Conservation (phyloP, 2,797 vertebrate species). For the Gambelia wislizenii region DNA sequence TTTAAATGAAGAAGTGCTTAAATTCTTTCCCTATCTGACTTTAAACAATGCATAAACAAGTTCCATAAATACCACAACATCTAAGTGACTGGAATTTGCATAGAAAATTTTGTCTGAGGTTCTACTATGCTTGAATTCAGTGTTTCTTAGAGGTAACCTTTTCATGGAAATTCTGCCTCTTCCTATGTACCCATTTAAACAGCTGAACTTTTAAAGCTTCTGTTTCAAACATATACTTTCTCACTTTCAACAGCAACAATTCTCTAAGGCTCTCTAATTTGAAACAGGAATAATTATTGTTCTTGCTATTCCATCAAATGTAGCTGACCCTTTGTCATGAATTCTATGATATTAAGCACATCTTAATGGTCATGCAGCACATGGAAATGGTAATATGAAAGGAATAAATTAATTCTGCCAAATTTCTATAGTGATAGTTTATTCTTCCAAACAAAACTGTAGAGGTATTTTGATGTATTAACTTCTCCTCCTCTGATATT, state of each 20-base stretch:
- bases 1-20: slow-evolving; percentile 39
- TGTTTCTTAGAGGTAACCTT: not conserved
- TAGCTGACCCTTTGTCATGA: slow-evolving; percentile 67
- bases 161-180: not conserved
- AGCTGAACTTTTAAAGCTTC: not conserved
- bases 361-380: slow-evolving; percentile 59
- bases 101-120: not conserved
- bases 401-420: slow-evolving; percentile 21
- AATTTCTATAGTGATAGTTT: slow-evolving; percentile 26
- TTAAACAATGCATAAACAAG: not conserved
- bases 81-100: not conserved
- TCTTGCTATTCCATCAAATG: slow-evolving; percentile 65
- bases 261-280: slow-evolving; percentile 46
- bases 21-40: slow-evolving; percentile 48
- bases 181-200: not conserved
- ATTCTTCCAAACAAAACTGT: slow-evolving; percentile 48
- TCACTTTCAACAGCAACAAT: slow-evolving; percentile 39
- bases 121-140: slow-evolving; percentile 24
- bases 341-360: slow-evolving; percentile 58
- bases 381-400: slow-evolving; percentile 44
- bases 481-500: slow-evolving; percentile 57
- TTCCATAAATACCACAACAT: not conserved
- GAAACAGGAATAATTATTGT: slow-evolving; percentile 64
- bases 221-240: slow-evolving; percentile 14
- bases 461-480: slow-evolving; percentile 42